Conservation (phyloP, 2,113 vertebrate species). For the Hippocampus barbouri region DNA sequence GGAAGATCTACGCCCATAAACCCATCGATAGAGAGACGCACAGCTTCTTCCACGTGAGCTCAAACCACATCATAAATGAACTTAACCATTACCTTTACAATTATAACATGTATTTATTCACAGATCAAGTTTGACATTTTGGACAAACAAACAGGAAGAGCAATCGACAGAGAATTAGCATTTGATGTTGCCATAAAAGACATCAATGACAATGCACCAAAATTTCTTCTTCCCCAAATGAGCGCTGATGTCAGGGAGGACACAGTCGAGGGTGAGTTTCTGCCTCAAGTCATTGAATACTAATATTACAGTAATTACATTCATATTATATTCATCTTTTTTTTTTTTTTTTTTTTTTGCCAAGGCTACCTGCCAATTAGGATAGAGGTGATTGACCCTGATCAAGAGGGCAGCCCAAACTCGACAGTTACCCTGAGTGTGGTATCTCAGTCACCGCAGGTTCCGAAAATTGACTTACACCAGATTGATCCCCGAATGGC, state of each 20-base stretch:
- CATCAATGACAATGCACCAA: constrained; percentile 77
- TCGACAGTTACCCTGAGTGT: constrained; percentile 66
- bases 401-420: constrained; percentile 53
- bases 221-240: constrained; percentile 20
- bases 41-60: constrained; percentile 62
- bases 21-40: constrained; percentile 71
- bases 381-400: constrained; percentile 31
- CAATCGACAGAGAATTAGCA: constrained; percentile 67
- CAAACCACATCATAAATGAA: neutral
- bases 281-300: neutral
- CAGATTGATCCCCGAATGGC: neutral
- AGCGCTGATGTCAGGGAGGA: constrained; percentile 56
- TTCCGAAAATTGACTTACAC: constrained; percentile 46
- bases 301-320: neutral
- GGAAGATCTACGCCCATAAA: constrained; percentile 53
- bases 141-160: fast-evolving
- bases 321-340: too few relatives aligned
- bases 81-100: neutral
- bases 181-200: constrained; percentile 76
- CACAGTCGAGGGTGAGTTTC: constrained; percentile 29
- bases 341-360: neutral
- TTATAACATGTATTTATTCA: neutral
- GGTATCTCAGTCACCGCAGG: constrained; percentile 53
- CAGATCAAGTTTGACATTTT: constrained; percentile 75
- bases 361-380: constrained; percentile 37